Conservation (phyloP, 2,113 vertebrate species). For the Phalacrocorax aristotelis region DNA sequence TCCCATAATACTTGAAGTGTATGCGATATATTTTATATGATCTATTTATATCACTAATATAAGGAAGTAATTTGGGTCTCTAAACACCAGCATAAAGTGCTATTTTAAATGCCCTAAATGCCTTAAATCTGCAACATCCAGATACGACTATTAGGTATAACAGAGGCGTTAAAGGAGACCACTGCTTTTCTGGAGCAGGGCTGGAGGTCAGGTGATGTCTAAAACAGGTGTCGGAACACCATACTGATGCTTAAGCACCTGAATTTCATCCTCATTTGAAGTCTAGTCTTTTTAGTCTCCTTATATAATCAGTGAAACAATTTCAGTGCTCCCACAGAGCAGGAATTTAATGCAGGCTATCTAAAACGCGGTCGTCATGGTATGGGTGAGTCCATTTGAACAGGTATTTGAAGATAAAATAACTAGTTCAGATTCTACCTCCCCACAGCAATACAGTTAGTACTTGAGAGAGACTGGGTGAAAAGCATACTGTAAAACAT, state of each 20-base stretch:
- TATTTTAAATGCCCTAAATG: not conserved
- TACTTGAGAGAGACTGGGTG: not conserved
- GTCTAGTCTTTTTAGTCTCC: not conserved
- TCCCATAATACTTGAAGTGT: not conserved
- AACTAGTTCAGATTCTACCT: not conserved
- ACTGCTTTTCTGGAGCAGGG: not conserved
- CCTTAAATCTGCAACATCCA: not conserved
- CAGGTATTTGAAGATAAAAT: not conserved
- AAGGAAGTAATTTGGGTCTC: not conserved
- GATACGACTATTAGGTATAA: not conserved
- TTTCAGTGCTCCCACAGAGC: not conserved
- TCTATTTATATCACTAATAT: not conserved
- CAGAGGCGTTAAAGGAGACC: not conserved
- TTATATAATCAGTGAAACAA: not conserved
- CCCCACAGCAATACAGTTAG: not conserved
- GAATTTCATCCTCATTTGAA: not conserved
- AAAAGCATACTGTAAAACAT: not conserved
- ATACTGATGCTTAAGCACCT: not conserved
- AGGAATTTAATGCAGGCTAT: not conserved
- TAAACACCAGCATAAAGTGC: not conserved
- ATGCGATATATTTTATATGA: not conserved
- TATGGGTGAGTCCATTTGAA: not conserved
- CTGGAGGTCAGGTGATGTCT: not conserved
- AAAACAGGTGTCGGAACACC: not conserved
- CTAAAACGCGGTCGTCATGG: accelerated